A percentile compares a stretch with the other conserved stretches of the same genome.
phyloP scores from a whole-genome alignment of 2,113 vertebrate genomes.

The Speoplatyrhinus poulsoni region DNA sequence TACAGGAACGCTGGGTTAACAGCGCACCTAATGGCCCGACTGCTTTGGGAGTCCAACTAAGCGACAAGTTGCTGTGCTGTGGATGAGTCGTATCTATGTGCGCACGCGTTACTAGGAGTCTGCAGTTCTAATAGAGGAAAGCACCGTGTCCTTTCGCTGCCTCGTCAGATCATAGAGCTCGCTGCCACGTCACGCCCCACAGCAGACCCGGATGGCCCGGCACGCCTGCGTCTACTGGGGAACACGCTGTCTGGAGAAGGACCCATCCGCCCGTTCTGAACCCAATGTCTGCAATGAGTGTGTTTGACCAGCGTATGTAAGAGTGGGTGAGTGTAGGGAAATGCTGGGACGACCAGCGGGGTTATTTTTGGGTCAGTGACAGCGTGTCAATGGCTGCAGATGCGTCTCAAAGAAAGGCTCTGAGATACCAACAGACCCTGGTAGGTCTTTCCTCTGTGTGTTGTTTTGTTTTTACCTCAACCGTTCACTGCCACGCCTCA shows the following conservation, averaged over 20 bases:
- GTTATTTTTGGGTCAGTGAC: slow-evolving; percentile 84
- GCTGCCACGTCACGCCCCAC: slow-evolving; percentile 52
- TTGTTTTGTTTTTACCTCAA: neutral
- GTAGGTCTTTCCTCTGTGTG: slow-evolving; percentile 68
- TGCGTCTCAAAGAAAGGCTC: slow-evolving; percentile 83
- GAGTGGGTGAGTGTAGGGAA: slow-evolving; percentile 54
- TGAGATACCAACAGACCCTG: slow-evolving; percentile 87
- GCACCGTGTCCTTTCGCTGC: slow-evolving; percentile 61
- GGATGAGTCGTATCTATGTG: slow-evolving; percentile 42
- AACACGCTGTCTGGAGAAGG: slow-evolving; percentile 11
- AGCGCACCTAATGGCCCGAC: slow-evolving; percentile 46
- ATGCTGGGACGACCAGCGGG: slow-evolving; percentile 73
- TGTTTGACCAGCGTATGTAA: slow-evolving; percentile 20
- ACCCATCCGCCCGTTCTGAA: neutral
- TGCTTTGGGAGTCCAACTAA: slow-evolving; percentile 57
- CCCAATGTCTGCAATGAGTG: neutral
- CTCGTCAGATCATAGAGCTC: slow-evolving; percentile 71
- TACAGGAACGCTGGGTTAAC: slow-evolving; percentile 62
- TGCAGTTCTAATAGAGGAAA: slow-evolving; percentile 80
- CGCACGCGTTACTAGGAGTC: slow-evolving; percentile 64
- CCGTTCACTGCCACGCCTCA: slow-evolving; percentile 16
- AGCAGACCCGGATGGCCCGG: slow-evolving; percentile 44
- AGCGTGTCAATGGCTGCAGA: slow-evolving; percentile 86
- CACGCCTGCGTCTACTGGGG: slow-evolving; percentile 59
- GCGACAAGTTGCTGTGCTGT: slow-evolving; percentile 41